Base-by-base conservation (phyloP, 2,797 vertebrate species). In the Borostomias antarcticus region DNA sequence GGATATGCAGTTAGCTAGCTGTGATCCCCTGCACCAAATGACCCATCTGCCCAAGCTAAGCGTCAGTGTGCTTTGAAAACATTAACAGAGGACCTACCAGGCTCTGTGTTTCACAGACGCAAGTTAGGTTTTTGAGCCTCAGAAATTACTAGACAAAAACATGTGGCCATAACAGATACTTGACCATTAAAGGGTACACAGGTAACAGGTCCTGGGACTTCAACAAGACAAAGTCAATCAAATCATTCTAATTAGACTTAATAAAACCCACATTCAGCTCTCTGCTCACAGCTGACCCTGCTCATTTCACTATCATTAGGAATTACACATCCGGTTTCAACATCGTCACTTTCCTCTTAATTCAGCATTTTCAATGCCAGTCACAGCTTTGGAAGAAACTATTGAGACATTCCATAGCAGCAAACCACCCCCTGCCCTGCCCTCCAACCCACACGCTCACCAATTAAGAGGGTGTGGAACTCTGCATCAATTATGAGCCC, bases 11-110 rank as follows among this genome's bases (percentile, higher is more conserved):
- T 4, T 13, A 70, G 73, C 76, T 67, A 30, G 69, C 73, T 73
- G 65, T 58, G 70, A 77, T 77, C 72, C 64, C 76, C 82, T 74
- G 66, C 69, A 76, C 58, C 59, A 68, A 75, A 74, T 61, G 65
- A 60, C 64, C 75, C 67, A 45, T 45, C 40, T n/a, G 7, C 40
- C 6, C 40, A n/a, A 45, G n/a, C n/a, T n/a, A n/a, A n/a, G n/a
- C n/a, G n/a, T n/a, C n/a, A n/a, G n/a, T n/a, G n/a, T n/a, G n/a
- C n/a, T n/a, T n/a, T n/a, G n/a, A n/a, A n/a, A n/a, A n/a, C n/a
- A n/a, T n/a, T n/a, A n/a, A n/a, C n/a, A n/a, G n/a, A n/a, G n/a
- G n/a, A n/a, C n/a, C n/a, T n/a, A n/a, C n/a, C n/a, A n/a, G n/a
- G n/a, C n/a, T n/a, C 17, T 17, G 40, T 15, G 40, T 17, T 45